Evolutionary conservation across 2,113 vertebrate genomes (phyloP).

Genomic region (Seriola rivoliana): DNA sequence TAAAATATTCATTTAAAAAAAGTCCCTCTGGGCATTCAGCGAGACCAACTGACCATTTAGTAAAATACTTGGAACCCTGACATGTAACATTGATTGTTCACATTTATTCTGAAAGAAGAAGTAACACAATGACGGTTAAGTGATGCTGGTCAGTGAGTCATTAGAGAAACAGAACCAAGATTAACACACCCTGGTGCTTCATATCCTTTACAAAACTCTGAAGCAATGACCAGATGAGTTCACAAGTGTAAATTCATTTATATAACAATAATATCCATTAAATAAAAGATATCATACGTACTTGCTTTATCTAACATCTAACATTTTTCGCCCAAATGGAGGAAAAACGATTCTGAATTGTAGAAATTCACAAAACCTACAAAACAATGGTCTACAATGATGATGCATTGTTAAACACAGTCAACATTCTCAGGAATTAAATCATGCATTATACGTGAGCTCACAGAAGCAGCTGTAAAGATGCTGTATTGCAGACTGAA

Average conservation of each 20-base stretch:
- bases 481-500: no score
- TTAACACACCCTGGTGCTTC: background rate
- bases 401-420: background rate
- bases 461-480: no score
- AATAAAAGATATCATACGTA: no score
- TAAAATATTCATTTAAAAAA: no score
- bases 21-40: background rate
- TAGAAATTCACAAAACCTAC: no score
- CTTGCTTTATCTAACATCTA: no score
- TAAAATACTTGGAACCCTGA: background rate
- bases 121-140: background rate
- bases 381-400: no score
- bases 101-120: slow-evolving; percentile 20
- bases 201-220: background rate
- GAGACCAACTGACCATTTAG: background rate
- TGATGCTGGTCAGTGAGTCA: background rate
- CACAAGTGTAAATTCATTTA: background rate
- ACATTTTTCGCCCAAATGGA: no score
- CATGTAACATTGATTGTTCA: background rate
- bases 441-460: no score
- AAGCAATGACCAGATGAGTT: background rate
- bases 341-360: no score
- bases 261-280: background rate
- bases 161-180: slow-evolving; percentile 8
- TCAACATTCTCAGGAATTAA: no score